Base-by-base conservation (phyloP, 2,113 vertebrate genomes). In the Lamprotornis superbus region DNA sequence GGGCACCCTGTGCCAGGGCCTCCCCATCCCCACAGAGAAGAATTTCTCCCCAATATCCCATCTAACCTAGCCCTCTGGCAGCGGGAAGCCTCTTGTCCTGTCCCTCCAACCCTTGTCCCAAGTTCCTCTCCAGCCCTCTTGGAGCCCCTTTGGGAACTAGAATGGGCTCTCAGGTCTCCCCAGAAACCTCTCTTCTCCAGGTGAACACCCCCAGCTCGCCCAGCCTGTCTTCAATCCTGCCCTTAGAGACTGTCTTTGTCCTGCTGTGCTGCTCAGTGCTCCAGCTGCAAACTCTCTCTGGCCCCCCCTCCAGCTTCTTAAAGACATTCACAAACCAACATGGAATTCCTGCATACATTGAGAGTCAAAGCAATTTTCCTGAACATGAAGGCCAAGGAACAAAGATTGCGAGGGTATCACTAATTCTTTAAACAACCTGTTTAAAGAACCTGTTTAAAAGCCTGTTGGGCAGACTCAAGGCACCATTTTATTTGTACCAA, bases 1-100 rank as follows among this genome's bases (percentile, higher is more conserved):
- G 70, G n/a, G 39, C 37, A 76, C 1, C 17, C 77, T 60, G 61
- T 35, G 14, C 47, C 2, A 69, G 70, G 17, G 5, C 20, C 30
- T n/a, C 2, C 1, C 11, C 39, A 40, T 14, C 2, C 18, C 47
- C 61, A 7, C 11, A 55, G 55, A 16, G 17, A 83, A 35, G 0
- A 15, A 22, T 21, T 47, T 3, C n/a, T 53, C 4, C 33, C 16
- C 60, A 53, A 0, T 30, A 35, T 25, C 46, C 28, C 39, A 82
- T 12, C 9, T 35, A 22, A 5, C 11, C 39, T 16, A 68, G 39
- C 39, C 52, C 46, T 53, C 24, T 53, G n/a, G 28, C 53, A 67
- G 5, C 24, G 13, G 30, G 39, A 82, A 71, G 49, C 30, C 11
- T 30, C 5, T 20, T 14, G 12, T 64, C 24, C 56, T 68, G 18